Percentiles rank a stretch among this genome's conserved stretches.
These are phyloP conservation scores for Augochlorella aurata DNA, from an alignment of 2,888 invertebrate genomes.

Conservation along the genomic window DNA sequence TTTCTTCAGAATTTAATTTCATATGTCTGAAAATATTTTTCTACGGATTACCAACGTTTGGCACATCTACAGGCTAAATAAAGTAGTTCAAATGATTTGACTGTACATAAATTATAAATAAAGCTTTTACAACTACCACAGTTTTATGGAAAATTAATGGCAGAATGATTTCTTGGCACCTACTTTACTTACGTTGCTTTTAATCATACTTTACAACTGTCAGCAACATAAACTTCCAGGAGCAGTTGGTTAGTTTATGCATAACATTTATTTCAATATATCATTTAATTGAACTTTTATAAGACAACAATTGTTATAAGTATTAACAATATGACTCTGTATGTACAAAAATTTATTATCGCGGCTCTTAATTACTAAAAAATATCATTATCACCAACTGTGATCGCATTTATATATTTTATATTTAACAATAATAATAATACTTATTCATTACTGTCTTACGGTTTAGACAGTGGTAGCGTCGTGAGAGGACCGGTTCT, in stretches of 20 bases:
- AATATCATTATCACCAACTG: neutral
- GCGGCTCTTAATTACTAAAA: neutral
- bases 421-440: neutral
- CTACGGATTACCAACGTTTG: conserved; percentile 13
- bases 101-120: conserved; percentile 16
- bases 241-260: neutral
- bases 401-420: neutral
- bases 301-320: neutral
- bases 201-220: no score
- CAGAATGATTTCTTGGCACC: neutral
- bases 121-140: conserved; percentile 13
- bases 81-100: neutral
- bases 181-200: no score
- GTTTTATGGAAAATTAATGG: neutral
- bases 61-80: conserved; percentile 6
- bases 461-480: conserved; percentile 49
- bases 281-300: neutral
- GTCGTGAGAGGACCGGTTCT: conserved; percentile 51
- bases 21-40: conserved; percentile 17
- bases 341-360: conserved; percentile 10
- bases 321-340: neutral
- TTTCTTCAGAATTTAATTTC: conserved; percentile 18
- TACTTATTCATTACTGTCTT: neutral
- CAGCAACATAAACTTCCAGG: neutral
- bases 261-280: neutral